Percentiles rank a stretch among this genome's conserved stretches.
Evolutionary conservation across 2,797 vertebrate genomes (phyloP).

Genomic region (Miichthys miiuy): DNA sequence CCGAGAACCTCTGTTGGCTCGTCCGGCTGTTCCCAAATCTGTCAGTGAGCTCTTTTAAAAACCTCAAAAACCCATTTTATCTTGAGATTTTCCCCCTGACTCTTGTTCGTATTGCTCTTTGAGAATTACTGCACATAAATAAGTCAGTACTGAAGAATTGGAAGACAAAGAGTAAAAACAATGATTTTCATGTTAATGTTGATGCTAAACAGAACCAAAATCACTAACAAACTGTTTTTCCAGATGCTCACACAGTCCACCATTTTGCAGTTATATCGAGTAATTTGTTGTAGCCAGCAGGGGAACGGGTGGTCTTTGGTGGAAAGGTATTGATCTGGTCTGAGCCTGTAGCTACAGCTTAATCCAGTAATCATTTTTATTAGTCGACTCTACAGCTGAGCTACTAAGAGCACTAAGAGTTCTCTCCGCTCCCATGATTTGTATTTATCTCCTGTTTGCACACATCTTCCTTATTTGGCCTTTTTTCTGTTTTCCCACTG

Average conservation of each 20-base stretch:
- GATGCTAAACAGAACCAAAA: neutral
- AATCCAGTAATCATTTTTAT: constrained; percentile 72
- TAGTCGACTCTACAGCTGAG: constrained; percentile 61
- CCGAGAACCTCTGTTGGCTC: neutral
- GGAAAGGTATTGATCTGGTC: constrained; percentile 64
- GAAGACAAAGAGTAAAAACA: neutral
- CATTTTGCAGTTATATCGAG: constrained; percentile 34
- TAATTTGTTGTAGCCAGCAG: constrained; percentile 22
- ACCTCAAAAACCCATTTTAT: neutral
- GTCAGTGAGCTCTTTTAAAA: neutral
- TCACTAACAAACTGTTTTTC: neutral
- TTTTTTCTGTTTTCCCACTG: neutral
- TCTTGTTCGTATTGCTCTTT: neutral
- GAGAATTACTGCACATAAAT: neutral
- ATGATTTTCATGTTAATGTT: neutral
- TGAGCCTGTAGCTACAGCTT: constrained; percentile 56
- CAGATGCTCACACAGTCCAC: neutral
- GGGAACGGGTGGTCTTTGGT: constrained; percentile 18
- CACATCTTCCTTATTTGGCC: neutral
- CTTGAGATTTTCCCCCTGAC: no score
- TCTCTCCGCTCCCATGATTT: neutral
- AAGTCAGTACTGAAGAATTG: neutral
- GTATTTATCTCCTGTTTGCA: neutral
- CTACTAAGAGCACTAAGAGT: constrained; percentile 5
- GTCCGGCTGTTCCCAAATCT: neutral